A percentile compares a stretch with the other conserved stretches of the same genome.
Evolutionary conservation across 2,113 vertebrate genomes (phyloP).

Genomic region (Pungitius pungitius): DNA sequence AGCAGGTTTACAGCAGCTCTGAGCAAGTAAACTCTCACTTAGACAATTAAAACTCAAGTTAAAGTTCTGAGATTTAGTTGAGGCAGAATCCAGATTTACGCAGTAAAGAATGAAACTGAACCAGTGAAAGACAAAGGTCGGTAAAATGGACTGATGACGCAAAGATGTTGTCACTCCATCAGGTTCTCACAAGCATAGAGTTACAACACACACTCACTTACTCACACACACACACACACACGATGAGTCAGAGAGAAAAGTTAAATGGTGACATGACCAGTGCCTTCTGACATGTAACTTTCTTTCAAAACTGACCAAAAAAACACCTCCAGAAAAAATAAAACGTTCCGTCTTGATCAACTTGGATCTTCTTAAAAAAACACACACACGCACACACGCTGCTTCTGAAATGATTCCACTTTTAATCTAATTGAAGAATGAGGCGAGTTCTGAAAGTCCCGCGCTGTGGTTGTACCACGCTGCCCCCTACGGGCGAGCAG

Average conservation of each 20-base stretch:
- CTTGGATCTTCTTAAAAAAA: too few species aligned
- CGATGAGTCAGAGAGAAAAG: not conserved
- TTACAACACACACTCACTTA: not conserved
- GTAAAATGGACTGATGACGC: not conserved
- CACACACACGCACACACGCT: not conserved
- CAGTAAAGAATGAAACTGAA: not conserved
- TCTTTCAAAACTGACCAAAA: not conserved
- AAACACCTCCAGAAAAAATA: not conserved
- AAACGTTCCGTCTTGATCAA: not conserved
- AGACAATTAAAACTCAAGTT: too few species aligned
- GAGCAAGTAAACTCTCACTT: not conserved
- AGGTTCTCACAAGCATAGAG: not conserved
- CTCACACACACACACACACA: not conserved
- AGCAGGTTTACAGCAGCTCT: not conserved
- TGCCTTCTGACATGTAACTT: not conserved
- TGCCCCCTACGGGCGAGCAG: constrained; percentile 51
- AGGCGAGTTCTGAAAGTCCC: constrained; percentile 11
- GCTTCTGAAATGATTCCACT: not conserved
- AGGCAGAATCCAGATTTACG: not conserved
- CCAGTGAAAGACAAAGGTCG: not conserved
- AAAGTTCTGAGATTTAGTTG: too few species aligned
- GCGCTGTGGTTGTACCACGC: constrained; percentile 39
- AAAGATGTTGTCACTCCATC: not conserved
- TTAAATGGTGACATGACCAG: not conserved
- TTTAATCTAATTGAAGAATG: not conserved